phyloP scores from a whole-genome alignment of 1,140 invertebrate genomes.

The Zaprionus ornatus region DNA sequence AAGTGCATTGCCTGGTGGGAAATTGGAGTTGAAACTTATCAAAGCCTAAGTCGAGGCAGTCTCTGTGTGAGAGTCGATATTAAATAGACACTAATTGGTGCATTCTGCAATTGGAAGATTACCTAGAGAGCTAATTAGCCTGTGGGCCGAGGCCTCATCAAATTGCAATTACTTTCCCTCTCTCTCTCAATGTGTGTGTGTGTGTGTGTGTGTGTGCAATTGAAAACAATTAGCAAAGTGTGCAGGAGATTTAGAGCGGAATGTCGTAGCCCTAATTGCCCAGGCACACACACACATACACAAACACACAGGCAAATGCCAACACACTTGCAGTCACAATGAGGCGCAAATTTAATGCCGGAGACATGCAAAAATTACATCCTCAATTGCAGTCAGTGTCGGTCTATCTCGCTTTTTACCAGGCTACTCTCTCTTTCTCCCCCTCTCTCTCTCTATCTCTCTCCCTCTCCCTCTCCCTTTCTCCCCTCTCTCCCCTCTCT shows the following conservation, averaged over 20 bases:
- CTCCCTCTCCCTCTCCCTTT: not conserved
- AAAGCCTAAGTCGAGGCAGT: no score
- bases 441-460: not conserved
- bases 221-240: conserved; percentile 80
- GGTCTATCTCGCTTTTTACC: not conserved
- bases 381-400: conserved; percentile 63
- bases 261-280: conserved; percentile 79
- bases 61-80: not conserved
- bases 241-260: conserved; percentile 79
- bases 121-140: conserved; percentile 61
- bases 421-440: not conserved
- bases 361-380: conserved; percentile 81
- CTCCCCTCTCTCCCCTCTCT: not conserved
- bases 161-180: conserved; percentile 68
- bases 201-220: conserved; percentile 66
- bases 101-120: conserved; percentile 56
- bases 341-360: conserved; percentile 73
- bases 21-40: not conserved
- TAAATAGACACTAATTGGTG: not conserved
- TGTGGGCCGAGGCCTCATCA: conserved; percentile 38
- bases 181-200: conserved; percentile 18
- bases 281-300: conserved; percentile 38
- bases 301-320: not conserved
- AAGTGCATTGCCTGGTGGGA: not conserved
- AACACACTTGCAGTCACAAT: conserved; percentile 6